phyloP scores from a whole-genome alignment of 2,797 vertebrate genomes.

The Salmo trutta region DNA sequence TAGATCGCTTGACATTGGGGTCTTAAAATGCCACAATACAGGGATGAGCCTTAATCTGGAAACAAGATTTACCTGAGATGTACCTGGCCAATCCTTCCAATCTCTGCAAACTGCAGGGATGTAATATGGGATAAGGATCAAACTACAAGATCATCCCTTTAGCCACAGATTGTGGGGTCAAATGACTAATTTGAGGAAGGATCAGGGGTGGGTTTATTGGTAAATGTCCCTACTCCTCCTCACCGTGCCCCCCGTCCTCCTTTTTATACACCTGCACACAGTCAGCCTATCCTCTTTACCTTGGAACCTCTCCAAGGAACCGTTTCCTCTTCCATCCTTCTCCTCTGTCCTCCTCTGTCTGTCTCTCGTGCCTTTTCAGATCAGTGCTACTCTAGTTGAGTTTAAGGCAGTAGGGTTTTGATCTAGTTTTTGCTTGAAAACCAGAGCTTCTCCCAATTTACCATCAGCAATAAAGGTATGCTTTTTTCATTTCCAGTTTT shows the following conservation, averaged over 20 bases:
- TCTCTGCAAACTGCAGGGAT: constrained; percentile 28
- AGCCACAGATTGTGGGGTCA: constrained; percentile 19
- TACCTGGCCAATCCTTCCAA: constrained; percentile 39
- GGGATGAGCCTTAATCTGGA: constrained; percentile 56
- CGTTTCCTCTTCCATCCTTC: neutral
- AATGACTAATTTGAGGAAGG: constrained; percentile 35
- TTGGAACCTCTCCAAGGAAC: constrained; percentile 1
- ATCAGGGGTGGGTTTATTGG: constrained; percentile 28
- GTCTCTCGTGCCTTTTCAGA: neutral
- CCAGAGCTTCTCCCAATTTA: neutral
- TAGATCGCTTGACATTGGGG: neutral
- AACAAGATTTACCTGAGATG: constrained; percentile 49
- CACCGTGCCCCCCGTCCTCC: constrained; percentile 2
- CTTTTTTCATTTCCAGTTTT: neutral
- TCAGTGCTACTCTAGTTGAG: neutral
- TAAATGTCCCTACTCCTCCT: constrained; percentile 17
- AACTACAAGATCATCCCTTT: constrained; percentile 36
- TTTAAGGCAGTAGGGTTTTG: neutral
- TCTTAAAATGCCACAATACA: constrained; percentile 23
- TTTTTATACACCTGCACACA: constrained; percentile 15
- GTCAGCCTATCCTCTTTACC: neutral
- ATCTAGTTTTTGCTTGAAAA: neutral
- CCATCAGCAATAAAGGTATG: neutral
- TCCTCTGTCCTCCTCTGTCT: neutral
- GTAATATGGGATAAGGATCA: constrained; percentile 32